A percentile compares a stretch with the other conserved stretches of the same genome.
These are phyloP conservation scores for Malurus splendens DNA, from an alignment of 2,797 vertebrate genomes.

Conservation along the genomic window DNA sequence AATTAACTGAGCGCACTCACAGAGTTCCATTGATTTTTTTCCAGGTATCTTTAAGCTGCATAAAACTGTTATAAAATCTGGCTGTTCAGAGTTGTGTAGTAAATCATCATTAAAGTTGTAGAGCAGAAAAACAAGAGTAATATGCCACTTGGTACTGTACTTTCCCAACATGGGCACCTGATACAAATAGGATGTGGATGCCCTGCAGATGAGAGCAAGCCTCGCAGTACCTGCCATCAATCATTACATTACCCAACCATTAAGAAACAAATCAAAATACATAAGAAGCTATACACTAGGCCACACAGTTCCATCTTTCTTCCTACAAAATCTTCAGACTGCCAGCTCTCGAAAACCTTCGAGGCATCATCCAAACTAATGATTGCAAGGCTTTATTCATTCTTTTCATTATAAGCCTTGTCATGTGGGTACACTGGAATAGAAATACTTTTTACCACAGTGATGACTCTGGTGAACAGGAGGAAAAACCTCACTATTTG, in stretches of 20 bases:
- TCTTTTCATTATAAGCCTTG: slow-evolving; percentile 1
- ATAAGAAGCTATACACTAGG: background rate
- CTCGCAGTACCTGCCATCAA: background rate
- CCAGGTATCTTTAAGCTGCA: background rate
- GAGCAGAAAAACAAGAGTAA: background rate
- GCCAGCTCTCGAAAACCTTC: background rate
- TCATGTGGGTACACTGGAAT: background rate
- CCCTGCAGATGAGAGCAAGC: background rate
- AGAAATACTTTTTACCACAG: background rate
- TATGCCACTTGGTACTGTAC: background rate
- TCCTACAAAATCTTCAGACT: background rate
- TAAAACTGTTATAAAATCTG: background rate
- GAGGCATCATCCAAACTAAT: background rate
- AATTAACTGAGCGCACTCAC: background rate
- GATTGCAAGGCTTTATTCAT: background rate
- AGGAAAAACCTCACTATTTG: background rate
- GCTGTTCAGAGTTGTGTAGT: background rate
- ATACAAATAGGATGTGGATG: background rate
- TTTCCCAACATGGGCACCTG: background rate
- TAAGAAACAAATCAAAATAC: background rate
- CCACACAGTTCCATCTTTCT: background rate
- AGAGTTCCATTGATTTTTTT: background rate
- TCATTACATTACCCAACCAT: background rate
- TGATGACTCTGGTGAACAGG: background rate
- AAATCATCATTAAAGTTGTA: background rate